Conservation (phyloP, 2,113 vertebrate species). For the Peromyscus polionotus region DNA sequence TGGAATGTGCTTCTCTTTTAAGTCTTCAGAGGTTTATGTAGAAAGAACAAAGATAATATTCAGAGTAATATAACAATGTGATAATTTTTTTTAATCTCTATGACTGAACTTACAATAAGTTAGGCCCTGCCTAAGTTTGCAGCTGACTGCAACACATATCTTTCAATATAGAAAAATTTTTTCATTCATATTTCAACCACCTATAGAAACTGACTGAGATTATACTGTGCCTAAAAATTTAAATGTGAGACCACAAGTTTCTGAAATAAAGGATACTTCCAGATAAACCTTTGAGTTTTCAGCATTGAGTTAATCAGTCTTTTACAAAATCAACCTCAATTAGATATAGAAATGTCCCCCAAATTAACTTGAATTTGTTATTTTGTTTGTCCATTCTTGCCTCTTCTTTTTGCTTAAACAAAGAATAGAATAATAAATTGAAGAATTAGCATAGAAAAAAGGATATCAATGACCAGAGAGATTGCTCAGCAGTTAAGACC, state of each 20-base stretch:
- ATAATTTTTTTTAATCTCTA: neutral
- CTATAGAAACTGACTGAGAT: neutral
- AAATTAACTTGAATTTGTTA: slow-evolving; percentile 29
- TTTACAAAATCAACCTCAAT: neutral
- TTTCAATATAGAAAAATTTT: slow-evolving; percentile 7
- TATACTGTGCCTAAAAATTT: neutral
- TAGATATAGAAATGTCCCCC: slow-evolving; percentile 22
- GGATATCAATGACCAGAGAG: neutral
- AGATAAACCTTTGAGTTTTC: neutral
- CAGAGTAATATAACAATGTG: neutral
- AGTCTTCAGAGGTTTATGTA: neutral
- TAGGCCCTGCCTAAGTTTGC: neutral
- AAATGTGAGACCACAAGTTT: slow-evolving; percentile 15
- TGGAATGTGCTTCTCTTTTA: neutral
- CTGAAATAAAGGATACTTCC: slow-evolving; percentile 55
- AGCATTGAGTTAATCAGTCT: neutral
- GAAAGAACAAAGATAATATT: neutral
- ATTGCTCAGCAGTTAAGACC: neutral
- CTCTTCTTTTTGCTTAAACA: neutral
- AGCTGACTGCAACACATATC: neutral
- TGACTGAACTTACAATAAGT: neutral
- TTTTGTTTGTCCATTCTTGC: slow-evolving; percentile 8
- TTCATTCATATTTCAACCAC: slow-evolving; percentile 37
- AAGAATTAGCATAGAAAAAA: neutral
- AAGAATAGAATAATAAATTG: neutral